phyloP scores from a whole-genome alignment of 2,888 invertebrate species.

The Morpho helenor region DNA sequence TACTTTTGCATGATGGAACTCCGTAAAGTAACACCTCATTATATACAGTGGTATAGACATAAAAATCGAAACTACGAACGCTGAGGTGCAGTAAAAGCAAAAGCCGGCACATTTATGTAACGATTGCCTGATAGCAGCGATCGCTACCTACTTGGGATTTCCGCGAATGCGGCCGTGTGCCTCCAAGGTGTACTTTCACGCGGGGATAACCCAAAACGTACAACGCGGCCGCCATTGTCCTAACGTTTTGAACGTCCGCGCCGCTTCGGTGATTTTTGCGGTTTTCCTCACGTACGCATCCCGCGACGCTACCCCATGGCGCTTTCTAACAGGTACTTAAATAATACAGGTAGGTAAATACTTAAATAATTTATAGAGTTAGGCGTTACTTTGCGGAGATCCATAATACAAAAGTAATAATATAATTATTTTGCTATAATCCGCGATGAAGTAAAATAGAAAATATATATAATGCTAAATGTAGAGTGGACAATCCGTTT shows the following conservation, averaged over 20 bases:
- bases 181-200: conserved; percentile 50
- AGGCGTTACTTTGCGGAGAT: no score
- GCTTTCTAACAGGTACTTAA: not conserved
- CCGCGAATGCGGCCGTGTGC: conserved; percentile 36
- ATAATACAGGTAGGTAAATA: no score
- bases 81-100: not conserved
- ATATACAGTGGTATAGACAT: no score
- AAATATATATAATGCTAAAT: no score
- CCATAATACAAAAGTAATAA: no score
- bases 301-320: conserved; percentile 7
- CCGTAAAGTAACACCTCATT: no score
- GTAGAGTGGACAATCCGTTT: no score
- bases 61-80: no score
- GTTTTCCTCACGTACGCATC: conserved; percentile 30
- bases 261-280: conserved; percentile 23
- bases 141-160: conserved; percentile 37
- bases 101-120: conserved; percentile 3
- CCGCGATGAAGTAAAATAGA: no score
- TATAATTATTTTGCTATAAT: no score
- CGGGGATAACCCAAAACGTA: conserved; percentile 48
- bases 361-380: no score
- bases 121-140: conserved; percentile 15
- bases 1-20: no score
- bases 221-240: conserved; percentile 16
- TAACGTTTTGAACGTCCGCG: conserved; percentile 13